Evolutionary conservation across 2,797 vertebrate species (phyloP), one percentile per base, ranked within the genome.

Genomic region (Pampus argenteus): DNA sequence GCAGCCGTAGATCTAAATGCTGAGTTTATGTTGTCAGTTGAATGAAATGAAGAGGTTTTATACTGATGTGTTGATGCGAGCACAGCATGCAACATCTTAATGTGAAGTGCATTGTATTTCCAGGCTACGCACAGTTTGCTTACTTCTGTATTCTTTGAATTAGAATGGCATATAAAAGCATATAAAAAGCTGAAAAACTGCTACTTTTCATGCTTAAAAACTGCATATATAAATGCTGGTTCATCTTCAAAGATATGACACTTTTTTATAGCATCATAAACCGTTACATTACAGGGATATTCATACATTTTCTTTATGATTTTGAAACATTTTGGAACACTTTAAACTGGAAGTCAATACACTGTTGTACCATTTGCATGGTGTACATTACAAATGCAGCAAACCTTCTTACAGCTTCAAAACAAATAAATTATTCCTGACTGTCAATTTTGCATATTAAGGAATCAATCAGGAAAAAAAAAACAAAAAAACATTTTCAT

Each of bases 21-120:
- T 65, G 68, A 64, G 49, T 76, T 74, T 51, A 45, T 78, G 61
- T 67, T 57, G 40, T 38, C 71, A 63, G 26, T 61, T 69, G 47
- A 61, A 2, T 63, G 29, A 62, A 79, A 74, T 50, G 15, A 57
- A 64, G 50, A 71, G 48, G 50, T 66, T 57, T 64, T 38, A 23
- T 69, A 55, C 25, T 60, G 50, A 79, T 55, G 42, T 49, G 56
- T 54, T 58, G 22, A 75, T 59, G 59, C 11, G 7, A 73, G 74
- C 51, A 48, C 57, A 66, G 56, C 6, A 22, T 75, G 55, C 6
- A 22, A 34, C 15, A 20, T 18, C 48, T 79, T 58, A 71, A 79
- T 71, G 50, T 65, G 54, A 64, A 36, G 40, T 20, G 14, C 9
- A 22, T 13, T 66, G 51, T 42, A 51, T 69, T 60, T 38, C 15